Evolutionary conservation across 1,140 invertebrate species (phyloP).

Genomic region (Drosophila paulistorum): DNA sequence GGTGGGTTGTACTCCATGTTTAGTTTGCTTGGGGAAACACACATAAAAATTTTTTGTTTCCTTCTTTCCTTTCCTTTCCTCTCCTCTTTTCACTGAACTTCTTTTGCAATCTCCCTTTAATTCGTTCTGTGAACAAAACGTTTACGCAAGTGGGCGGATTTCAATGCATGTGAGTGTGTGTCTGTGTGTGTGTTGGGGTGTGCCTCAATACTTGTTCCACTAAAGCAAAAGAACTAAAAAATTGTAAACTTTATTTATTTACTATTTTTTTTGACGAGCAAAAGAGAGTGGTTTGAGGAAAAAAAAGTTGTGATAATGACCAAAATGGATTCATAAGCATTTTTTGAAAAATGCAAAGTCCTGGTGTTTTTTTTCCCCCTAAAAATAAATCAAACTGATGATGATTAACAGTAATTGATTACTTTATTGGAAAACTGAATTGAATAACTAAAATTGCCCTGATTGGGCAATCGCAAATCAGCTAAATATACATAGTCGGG

Average conservation of each 20-base stretch:
- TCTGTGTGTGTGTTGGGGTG: slow-evolving; percentile 53
- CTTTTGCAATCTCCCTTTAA: not conserved
- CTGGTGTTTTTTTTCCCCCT: not conserved
- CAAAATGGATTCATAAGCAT: not conserved
- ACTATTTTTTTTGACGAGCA: not conserved
- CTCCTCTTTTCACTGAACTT: not conserved
- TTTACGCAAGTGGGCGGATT: slow-evolving; percentile 44
- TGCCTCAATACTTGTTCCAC: slow-evolving; percentile 51
- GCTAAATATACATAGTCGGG: too few relatives aligned
- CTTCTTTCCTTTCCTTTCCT: slow-evolving; percentile 15
- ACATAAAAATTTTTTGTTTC: slow-evolving; percentile 37
- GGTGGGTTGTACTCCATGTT: slow-evolving; percentile 41
- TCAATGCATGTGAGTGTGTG: not conserved
- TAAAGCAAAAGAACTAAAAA: slow-evolving; percentile 16
- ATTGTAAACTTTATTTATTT: not conserved
- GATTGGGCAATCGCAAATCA: too few relatives aligned
- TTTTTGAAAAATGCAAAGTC: not conserved
- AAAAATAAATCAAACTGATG: not conserved
- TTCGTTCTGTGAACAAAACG: slow-evolving; percentile 49
- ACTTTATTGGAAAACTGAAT: not conserved
- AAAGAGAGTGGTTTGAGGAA: not conserved
- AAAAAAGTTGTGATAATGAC: not conserved
- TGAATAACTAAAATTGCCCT: too few relatives aligned
- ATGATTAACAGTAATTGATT: slow-evolving; percentile 2
- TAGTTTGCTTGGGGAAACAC: slow-evolving; percentile 34